Base-by-base conservation (phyloP, 2,113 vertebrate genomes). In the Saguinus imperator region DNA sequence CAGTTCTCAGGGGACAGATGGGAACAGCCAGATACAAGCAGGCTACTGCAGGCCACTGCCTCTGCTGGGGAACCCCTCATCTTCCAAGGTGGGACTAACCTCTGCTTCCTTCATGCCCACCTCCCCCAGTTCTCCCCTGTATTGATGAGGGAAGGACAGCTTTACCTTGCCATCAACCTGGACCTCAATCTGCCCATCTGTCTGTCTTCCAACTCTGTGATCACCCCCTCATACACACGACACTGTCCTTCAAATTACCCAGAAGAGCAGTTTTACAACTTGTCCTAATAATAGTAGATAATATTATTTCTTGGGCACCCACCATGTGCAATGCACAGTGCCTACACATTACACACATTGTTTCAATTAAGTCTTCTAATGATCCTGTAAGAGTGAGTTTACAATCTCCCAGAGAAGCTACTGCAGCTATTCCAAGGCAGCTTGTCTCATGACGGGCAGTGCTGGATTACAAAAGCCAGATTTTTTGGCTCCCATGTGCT, bases 211-310 rank as follows among this genome's bases (percentile, higher is more conserved):
- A 2, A 0, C 29, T 17, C 43, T 32, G 27, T 29, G 72, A 45
- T 13, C 0, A 0, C 3, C 37, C 52, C 17, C 27, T 68, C 32
- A 8, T 29, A 27, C 10, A 48, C 0, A n/a, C 1, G 27, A 0
- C 1, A 5, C 52, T 52, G 40, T 16, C 58, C 45, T 52, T 43
- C 13, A 17, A 4, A 27, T 20, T 32, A 57, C 48, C 37, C 43
- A 32, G 37, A 40, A 32, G 6, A 32, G n/a, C 5, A 25, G 20
- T 25, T 50, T 94, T 79, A 55, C 29, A 17, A 20, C 43, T 17
- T 37, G 8, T 45, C 79, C 35, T 57, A 35, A 20, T 11, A 16
- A 25, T 48, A n/a, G 18, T 0, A 72, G 55, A 37, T 13, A 10
- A 11, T 1, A 1, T 16, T 37, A 55, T 5, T 50, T 68, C 3